Conservation (phyloP, 2,888 invertebrate genomes). For the Mythimna vitellina region DNA sequence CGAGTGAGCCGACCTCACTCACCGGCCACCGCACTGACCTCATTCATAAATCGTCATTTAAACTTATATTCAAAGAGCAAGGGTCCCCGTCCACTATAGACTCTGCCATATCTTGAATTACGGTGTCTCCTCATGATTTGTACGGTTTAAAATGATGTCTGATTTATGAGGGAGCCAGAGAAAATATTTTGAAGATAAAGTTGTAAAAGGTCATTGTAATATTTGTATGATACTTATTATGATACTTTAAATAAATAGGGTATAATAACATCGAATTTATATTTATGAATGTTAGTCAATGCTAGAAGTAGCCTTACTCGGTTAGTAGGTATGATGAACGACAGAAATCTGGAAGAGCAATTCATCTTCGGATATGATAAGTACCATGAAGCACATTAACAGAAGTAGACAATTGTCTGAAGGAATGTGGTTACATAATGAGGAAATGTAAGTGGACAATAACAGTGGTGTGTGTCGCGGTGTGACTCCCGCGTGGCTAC, state of each 20-base stretch:
- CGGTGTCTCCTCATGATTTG: conserved; percentile 57
- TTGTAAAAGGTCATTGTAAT: conserved; percentile 26
- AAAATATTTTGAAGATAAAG: conserved; percentile 21
- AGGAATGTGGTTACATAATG: conserved; percentile 63
- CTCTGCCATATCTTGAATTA: conserved; percentile 72
- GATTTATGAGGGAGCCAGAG: conserved; percentile 31
- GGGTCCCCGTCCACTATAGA: conserved; percentile 77
- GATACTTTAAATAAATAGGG: conserved; percentile 5
- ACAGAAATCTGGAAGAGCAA: conserved; percentile 33
- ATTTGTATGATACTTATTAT: neutral
- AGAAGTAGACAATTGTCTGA: conserved; percentile 56
- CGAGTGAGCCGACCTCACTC: conserved; percentile 81
- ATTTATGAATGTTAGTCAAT: neutral
- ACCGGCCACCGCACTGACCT: conserved; percentile 81
- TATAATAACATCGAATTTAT: conserved; percentile 2
- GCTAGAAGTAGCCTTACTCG: conserved; percentile 3
- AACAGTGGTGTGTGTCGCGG: conserved; percentile 59
- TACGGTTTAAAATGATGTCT: conserved; percentile 31
- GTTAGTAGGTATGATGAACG: conserved; percentile 7
- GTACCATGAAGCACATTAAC: conserved; percentile 31
- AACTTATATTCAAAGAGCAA: conserved; percentile 82
- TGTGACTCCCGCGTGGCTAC: conserved; percentile 71
- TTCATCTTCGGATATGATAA: conserved; percentile 34
- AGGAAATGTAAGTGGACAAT: conserved; percentile 63
- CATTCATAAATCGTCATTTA: conserved; percentile 89